A percentile compares a stretch with the other conserved stretches of the same genome.
Conservation (phyloP, 2,888 invertebrate genomes). For the Pilophorus perplexus region DNA sequence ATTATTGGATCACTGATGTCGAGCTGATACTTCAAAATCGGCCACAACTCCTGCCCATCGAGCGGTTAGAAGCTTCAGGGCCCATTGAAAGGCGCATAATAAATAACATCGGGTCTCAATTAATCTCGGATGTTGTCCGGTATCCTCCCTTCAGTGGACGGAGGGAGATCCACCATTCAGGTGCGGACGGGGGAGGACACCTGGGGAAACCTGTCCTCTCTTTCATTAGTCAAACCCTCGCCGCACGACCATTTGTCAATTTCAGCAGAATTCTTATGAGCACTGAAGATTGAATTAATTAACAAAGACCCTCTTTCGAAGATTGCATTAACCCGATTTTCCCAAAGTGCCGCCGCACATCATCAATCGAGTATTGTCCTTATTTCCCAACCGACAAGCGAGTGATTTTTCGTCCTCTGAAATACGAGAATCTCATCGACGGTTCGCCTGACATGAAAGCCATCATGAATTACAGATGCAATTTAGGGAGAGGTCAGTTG, state of each 20-base stretch:
- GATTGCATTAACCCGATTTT: conserved; percentile 15
- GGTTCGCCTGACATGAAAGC: too few species aligned
- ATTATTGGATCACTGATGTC: too few species aligned
- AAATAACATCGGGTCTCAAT: conserved; percentile 42
- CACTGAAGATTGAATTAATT: conserved; percentile 32
- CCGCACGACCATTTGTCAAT: conserved; percentile 36
- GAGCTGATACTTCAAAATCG: too few species aligned
- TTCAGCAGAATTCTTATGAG: conserved; percentile 39
- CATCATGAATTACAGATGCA: too few species aligned
- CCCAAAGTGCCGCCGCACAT: neutral
- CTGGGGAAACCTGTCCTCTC: conserved; percentile 38
- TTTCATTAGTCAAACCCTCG: conserved; percentile 38
- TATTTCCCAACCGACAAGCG: too few species aligned
- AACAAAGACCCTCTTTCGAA: conserved; percentile 5
- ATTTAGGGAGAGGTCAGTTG: too few species aligned
- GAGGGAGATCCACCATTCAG: too few species aligned
- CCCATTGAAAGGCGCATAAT: conserved; percentile 42
- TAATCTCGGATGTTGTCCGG: conserved; percentile 41
- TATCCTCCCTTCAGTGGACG: neutral
- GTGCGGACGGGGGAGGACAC: conserved; percentile 31
- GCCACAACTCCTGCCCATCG: neutral
- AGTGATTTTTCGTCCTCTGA: too few species aligned
- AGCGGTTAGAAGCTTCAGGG: neutral
- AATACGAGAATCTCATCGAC: too few species aligned
- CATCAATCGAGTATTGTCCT: conserved; percentile 26